Percentiles rank a stretch among this genome's conserved stretches.
These are phyloP conservation scores for Ifrita kowaldi DNA, from an alignment of 2,113 vertebrate species.

Conservation along the genomic window DNA sequence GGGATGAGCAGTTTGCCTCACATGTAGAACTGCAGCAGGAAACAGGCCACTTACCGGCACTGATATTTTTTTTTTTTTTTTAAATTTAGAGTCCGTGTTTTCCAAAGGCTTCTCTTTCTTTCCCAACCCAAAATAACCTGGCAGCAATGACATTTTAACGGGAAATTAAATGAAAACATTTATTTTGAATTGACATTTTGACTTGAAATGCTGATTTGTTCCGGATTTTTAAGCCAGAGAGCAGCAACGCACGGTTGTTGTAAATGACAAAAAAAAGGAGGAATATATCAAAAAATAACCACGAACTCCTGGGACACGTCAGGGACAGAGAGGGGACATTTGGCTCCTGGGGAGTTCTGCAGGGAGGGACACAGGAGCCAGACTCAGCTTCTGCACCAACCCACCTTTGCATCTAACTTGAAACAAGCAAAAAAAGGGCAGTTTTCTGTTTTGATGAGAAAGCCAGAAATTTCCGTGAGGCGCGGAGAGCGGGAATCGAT, in stretches of 20 bases:
- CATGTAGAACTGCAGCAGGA: fast-evolving
- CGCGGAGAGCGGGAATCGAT: not conserved
- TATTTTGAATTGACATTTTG: conserved; percentile 59
- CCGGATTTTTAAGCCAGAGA: not conserved
- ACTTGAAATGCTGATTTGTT: conserved; percentile 45
- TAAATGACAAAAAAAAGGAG: not conserved
- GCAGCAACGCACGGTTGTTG: not conserved
- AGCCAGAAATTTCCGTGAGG: not conserved
- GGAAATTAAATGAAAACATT: conserved; percentile 58
- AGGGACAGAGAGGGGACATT: no score
- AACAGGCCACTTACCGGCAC: not conserved
- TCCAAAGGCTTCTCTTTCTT: not conserved
- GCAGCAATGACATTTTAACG: conserved; percentile 49
- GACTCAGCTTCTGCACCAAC: not conserved
- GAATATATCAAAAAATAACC: not conserved
- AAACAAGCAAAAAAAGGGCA: not conserved
- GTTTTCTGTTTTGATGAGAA: not conserved
- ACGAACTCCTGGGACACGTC: fast-evolving
- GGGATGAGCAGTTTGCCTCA: not conserved
- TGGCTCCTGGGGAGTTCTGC: not conserved
- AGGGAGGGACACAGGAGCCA: not conserved
- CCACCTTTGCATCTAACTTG: not conserved
- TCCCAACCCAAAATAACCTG: not conserved
- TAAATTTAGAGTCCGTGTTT: not conserved
- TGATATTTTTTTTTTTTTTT: not conserved